Conservation (phyloP, 2,113 vertebrate genomes). For the Psilopsiagon aurifrons region DNA sequence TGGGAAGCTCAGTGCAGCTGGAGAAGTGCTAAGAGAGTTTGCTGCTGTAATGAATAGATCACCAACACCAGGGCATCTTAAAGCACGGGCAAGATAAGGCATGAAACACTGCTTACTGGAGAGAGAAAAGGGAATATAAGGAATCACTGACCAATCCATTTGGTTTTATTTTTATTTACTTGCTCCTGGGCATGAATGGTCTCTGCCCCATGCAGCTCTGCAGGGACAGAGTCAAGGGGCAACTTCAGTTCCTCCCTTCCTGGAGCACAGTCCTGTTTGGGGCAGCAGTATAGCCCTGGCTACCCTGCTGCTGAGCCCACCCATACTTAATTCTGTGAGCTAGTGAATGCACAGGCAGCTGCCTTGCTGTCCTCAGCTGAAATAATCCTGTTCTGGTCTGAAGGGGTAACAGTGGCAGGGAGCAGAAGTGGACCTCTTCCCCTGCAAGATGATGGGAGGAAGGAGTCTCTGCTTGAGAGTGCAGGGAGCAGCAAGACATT, state of each 20-base stretch:
- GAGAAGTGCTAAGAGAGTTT: background rate
- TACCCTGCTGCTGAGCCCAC: background rate
- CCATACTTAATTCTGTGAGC: fast-evolving
- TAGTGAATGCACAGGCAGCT: background rate
- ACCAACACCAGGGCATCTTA: background rate
- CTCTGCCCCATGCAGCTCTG: background rate
- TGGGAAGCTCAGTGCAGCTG: background rate
- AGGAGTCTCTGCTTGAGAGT: background rate
- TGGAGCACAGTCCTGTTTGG: background rate
- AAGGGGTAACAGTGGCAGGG: background rate
- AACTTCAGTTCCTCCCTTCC: background rate
- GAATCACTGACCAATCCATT: background rate
- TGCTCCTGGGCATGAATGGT: background rate
- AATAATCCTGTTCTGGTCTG: background rate
- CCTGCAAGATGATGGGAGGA: background rate
- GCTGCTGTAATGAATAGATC: background rate
- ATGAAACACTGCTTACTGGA: background rate
- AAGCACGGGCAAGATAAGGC: background rate
- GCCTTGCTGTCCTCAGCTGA: background rate
- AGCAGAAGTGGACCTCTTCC: background rate
- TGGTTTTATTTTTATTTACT: background rate
- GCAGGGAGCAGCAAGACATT: background rate
- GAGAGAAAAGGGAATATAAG: background rate
- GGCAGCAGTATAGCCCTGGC: background rate
- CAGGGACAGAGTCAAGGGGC: background rate